Evolutionary conservation across 2,888 invertebrate genomes (phyloP), one percentile per base, ranked within the genome.

Genomic region (Piscicola geometra): DNA sequence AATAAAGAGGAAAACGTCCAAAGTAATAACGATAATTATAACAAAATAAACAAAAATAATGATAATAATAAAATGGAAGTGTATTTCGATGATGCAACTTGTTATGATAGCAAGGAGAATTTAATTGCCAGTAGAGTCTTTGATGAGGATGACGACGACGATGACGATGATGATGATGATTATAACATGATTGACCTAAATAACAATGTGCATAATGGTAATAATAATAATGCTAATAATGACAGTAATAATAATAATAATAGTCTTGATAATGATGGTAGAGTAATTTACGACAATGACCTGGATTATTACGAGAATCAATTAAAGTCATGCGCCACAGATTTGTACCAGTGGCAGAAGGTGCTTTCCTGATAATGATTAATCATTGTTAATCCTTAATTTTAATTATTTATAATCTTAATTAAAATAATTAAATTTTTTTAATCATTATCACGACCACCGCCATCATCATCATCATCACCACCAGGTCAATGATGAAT

Each of bases 291-390:
- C 41, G 60, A 56, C 25, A 56, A 56, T 21, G 60, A 56, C 60
- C 60, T 56, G 3, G 60, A 56, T 3, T 21, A 56, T n/a, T 56
- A 56, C 60, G 3, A 56, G 5, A 56, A 56, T n/a, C 60, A 56
- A 21, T 18, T 56, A 5, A 56, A 56, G 25, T 56, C 60, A 3
- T 21, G 12, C 25, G 60, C 60, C 60, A 56, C n/a, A 5, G 60
- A 56, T n/a, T 21, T 56, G 60, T 56, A 56, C n/a, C 60, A 56
- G n/a, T 56, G 60, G 60, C 60, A 56, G n/a, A 56, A 56, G n/a
- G 60, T 56, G n/a, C 3, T 5, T 9, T 41, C 41, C 5, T 41
- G 9, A 41, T 41, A 5, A 41, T 41, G 9, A 41, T 41, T 15
- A 41, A 47, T 47, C 21, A 15, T 47, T 47, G 50, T 47, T 21